A percentile compares a stretch with the other conserved stretches of the same genome.
Conservation (phyloP, 37 sponge, comb jelly and placozoan species). For the Chondrosia reniformis region DNA sequence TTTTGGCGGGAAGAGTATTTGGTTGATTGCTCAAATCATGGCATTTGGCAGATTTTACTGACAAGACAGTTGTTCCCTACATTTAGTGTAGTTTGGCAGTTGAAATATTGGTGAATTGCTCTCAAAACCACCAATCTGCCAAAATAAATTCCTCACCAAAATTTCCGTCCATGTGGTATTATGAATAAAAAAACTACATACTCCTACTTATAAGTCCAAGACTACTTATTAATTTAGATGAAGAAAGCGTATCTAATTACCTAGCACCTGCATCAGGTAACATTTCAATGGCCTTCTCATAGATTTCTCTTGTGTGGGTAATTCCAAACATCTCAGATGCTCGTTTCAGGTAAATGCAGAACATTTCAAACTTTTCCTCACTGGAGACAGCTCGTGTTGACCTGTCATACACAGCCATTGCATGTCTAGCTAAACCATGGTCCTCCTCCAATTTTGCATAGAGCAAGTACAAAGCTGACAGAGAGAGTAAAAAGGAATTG, state of each 20-base stretch:
- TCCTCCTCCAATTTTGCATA: conserved; percentile 98
- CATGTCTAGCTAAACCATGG: conserved; percentile 91
- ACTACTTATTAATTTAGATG: too few relatives aligned
- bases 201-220: neutral
- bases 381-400: conserved; percentile 84
- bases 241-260: too few relatives aligned
- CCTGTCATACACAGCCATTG: conserved; percentile 96
- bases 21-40: too few relatives aligned
- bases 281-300: conserved; percentile 92
- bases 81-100: too few relatives aligned
- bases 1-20: too few relatives aligned
- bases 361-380: conserved; percentile 94
- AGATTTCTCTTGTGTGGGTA: conserved; percentile 94
- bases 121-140: too few relatives aligned
- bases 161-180: too few relatives aligned
- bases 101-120: too few relatives aligned
- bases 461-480: conserved; percentile 78
- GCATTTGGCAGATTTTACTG: too few relatives aligned
- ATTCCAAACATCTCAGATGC: conserved; percentile 91
- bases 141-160: too few relatives aligned
- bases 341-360: conserved; percentile 88
- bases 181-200: conserved; percentile 4
- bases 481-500: neutral
- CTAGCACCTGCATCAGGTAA: conserved; percentile 82
- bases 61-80: too few relatives aligned